These are phyloP conservation scores for Cacoxenus indagator DNA, from an alignment of 2,888 invertebrate genomes.

Conservation along the genomic window DNA sequence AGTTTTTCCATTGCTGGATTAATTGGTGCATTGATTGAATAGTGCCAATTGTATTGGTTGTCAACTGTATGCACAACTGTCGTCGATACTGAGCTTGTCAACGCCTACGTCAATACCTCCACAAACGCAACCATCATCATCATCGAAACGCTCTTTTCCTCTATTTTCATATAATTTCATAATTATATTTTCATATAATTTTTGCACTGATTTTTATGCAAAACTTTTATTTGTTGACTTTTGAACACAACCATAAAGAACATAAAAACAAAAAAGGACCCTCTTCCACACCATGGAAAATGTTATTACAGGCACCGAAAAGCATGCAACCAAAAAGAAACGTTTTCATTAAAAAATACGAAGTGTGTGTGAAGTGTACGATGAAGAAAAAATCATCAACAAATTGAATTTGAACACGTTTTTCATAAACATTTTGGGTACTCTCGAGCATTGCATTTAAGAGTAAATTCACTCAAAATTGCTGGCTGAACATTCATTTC, in stretches of 20 bases:
- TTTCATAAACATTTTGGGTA: too few species aligned
- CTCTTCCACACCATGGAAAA: background rate
- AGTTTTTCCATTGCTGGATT: background rate
- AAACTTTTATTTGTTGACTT: conserved; percentile 62
- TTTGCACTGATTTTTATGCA: conserved; percentile 53
- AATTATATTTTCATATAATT: background rate
- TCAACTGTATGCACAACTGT: background rate
- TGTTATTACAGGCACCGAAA: conserved; percentile 16
- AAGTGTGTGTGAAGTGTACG: too few species aligned
- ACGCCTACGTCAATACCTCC: too few species aligned
- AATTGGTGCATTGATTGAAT: background rate
- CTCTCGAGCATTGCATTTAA: too few species aligned
- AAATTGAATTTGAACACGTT: too few species aligned
- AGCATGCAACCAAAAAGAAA: background rate
- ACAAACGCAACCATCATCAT: too few species aligned
- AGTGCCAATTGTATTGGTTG: background rate
- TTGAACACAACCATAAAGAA: conserved; percentile 39
- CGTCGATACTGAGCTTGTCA: background rate
- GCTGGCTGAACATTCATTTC: too few species aligned
- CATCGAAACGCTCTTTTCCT: background rate
- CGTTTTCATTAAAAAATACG: conserved; percentile 5
- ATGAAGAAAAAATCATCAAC: too few species aligned
- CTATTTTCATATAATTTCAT: conserved; percentile 54
- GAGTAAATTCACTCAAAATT: too few species aligned
- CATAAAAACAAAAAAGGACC: conserved; percentile 4